A percentile compares a stretch with the other conserved stretches of the same genome.
phyloP scores from a whole-genome alignment of 1,140 invertebrate species.

The Dermatophagoides farinae region DNA sequence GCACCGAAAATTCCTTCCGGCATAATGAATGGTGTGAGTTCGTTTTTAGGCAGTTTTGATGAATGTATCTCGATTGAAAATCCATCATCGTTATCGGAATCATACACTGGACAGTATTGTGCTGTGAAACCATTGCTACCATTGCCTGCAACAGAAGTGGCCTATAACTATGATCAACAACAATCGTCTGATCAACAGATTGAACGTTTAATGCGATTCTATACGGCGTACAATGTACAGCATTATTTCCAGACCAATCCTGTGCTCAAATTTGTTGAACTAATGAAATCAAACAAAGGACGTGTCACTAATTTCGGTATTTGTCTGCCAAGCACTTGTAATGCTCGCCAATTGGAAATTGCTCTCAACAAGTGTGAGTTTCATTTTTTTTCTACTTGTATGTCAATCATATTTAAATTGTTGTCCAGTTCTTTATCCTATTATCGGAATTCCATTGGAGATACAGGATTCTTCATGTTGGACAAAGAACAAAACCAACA shows the following conservation, averaged over 20 bases:
- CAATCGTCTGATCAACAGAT: not conserved
- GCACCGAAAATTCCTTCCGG: not conserved
- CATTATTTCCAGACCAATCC: not conserved
- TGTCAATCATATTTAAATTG: not conserved
- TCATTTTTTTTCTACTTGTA: not conserved
- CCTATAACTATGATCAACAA: not conserved
- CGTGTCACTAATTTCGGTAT: not conserved
- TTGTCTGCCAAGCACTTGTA: not conserved
- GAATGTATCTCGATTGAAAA: not conserved
- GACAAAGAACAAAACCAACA: not conserved
- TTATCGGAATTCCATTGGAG: constrained; percentile 1
- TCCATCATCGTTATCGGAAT: not conserved
- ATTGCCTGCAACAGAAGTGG: not conserved
- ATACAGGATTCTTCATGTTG: constrained; percentile 2
- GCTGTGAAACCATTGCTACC: not conserved
- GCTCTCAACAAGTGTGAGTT: not conserved
- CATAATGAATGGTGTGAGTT: not conserved
- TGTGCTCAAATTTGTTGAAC: not conserved
- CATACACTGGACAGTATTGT: not conserved
- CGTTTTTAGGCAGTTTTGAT: not conserved
- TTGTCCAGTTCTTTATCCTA: constrained; percentile 1
- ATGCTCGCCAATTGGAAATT: not conserved
- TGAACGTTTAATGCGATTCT: not conserved
- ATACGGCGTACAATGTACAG: not conserved
- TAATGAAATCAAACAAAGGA: not conserved